phyloP scores from a whole-genome alignment of 2,888 invertebrate species.

The Perizoma flavofasciatum region DNA sequence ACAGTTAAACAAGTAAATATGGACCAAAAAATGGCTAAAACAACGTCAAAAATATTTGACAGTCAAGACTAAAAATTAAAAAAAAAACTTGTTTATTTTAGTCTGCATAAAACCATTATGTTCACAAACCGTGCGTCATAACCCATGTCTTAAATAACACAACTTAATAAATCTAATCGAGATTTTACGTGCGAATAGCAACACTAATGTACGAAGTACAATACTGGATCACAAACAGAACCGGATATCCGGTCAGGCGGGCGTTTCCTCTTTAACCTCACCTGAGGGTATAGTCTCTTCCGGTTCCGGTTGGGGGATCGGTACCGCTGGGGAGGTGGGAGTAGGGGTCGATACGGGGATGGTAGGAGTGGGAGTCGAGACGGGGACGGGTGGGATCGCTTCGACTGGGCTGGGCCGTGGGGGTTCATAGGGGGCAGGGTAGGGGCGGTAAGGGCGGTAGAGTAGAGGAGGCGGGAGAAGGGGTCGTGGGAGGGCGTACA shows the following conservation, averaged over 20 bases:
- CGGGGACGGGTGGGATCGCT: conserved; percentile 38
- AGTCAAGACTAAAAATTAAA: conserved; percentile 5
- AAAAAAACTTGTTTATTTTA: conserved; percentile 1
- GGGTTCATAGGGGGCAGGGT: conserved; percentile 47
- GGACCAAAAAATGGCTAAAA: conserved; percentile 9
- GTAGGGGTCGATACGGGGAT: conserved; percentile 25
- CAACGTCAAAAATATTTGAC: conserved; percentile 6
- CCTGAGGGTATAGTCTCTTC: conserved; percentile 28
- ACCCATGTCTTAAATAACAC: conserved; percentile 4
- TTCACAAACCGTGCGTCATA: conserved; percentile 14
- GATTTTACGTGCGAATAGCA: conserved; percentile 25
- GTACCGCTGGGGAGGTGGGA: conserved; percentile 40
- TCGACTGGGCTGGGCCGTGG: conserved; percentile 39
- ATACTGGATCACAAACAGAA: conserved; percentile 25
- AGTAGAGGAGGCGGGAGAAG: conserved; percentile 63
- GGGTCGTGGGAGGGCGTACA: conserved; percentile 53
- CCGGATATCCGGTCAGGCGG: conserved; percentile 25
- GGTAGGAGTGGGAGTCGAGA: conserved; percentile 34
- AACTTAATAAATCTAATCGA: conserved; percentile 10
- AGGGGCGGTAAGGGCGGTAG: conserved; percentile 67
- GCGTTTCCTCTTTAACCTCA: conserved; percentile 34
- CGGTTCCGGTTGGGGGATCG: conserved; percentile 19
- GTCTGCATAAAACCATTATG: background rate
- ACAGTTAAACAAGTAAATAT: background rate
- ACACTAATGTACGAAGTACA: conserved; percentile 22